Conservation (phyloP, 2,797 vertebrate genomes). For the Sebastes steindachneri region DNA sequence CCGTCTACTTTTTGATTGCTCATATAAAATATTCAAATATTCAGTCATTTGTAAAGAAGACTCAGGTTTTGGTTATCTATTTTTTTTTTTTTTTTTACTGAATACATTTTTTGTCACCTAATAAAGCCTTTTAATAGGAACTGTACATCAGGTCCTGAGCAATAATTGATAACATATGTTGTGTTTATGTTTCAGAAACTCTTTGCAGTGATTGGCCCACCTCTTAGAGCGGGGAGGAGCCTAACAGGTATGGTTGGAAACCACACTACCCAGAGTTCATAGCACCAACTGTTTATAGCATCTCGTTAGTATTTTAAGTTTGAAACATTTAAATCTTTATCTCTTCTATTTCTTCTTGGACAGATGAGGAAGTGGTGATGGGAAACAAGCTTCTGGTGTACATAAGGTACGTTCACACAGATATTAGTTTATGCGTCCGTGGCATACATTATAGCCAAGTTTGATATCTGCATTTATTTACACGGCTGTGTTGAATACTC, state of each 20-base stretch:
- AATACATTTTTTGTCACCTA: not conserved
- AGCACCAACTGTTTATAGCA: not conserved
- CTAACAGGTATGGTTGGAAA: slow-evolving; percentile 86
- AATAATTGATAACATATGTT: not conserved
- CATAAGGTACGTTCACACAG: slow-evolving; percentile 87
- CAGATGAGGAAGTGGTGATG: slow-evolving; percentile 96
- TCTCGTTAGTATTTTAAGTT: not conserved
- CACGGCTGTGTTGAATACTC: too few relatives aligned
- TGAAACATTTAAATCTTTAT: not conserved
- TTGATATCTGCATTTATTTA: not conserved
- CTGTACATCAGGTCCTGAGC: not conserved
- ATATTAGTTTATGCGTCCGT: not conserved
- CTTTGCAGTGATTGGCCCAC: slow-evolving; percentile 92
- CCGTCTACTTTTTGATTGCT: not conserved
- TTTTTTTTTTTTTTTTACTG: not conserved
- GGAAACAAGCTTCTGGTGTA: slow-evolving; percentile 98
- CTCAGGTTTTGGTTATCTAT: not conserved
- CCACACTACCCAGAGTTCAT: not conserved
- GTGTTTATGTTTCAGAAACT: slow-evolving; percentile 87
- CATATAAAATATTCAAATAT: not conserved
- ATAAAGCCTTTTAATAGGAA: not conserved
- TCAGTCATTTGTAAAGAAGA: not conserved
- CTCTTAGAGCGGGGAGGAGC: slow-evolving; percentile 88
- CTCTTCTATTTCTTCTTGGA: slow-evolving; percentile 5
- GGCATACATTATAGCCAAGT: not conserved